Evolutionary conservation across 2,797 vertebrate species (phyloP), one percentile per base, ranked within the genome.

Genomic region (Morelia viridis): DNA sequence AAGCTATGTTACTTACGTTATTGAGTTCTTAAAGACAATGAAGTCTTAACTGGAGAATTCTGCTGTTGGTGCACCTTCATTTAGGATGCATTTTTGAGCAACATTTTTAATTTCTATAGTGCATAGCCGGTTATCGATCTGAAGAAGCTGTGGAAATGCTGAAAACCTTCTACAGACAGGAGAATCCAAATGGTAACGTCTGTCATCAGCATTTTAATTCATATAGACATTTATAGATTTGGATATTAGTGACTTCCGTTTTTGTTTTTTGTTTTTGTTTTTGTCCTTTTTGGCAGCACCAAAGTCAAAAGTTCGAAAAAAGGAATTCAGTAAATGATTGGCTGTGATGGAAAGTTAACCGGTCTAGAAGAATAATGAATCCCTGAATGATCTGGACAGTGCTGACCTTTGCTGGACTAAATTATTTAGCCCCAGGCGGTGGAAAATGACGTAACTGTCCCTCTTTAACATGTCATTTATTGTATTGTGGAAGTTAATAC

Each of bases 131-230:
- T 62, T 98, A 98, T 97, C 97, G 98, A 95, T 98, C 99, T 53
- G 97, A 98, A 76, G 99, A 99, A 96, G 98, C 99, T 0, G 98
- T 99, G 22, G 98, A 98, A 94, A 97, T 99, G 98, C 95, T 99
- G 93, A 99, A 98, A 97, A 97, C 96, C 17, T 99, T 99, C 96
- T 99, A 99, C 97, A 99, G 98, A 95, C 99, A 99, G 96, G 98
- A 99, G 97, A 99, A 99, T 96, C 99, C 99, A 94, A 99, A 99
- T 7, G 99, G 99, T 99, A 96, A 97, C 96, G 24, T 22, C 19
- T 96, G 93, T 94, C 76, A 92, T n/a, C 11, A 83, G 90, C 26
- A 88, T 92, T 62, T 90, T 80, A 87, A 13, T 56, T 10, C 1
- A 93, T 87, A 28, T 89, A 28, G 85, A 31, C 68, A 15, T 22